A percentile compares a stretch with the other conserved stretches of the same genome.
phyloP scores from a whole-genome alignment of 1,140 invertebrate genomes.

The Papilio glaucus region DNA sequence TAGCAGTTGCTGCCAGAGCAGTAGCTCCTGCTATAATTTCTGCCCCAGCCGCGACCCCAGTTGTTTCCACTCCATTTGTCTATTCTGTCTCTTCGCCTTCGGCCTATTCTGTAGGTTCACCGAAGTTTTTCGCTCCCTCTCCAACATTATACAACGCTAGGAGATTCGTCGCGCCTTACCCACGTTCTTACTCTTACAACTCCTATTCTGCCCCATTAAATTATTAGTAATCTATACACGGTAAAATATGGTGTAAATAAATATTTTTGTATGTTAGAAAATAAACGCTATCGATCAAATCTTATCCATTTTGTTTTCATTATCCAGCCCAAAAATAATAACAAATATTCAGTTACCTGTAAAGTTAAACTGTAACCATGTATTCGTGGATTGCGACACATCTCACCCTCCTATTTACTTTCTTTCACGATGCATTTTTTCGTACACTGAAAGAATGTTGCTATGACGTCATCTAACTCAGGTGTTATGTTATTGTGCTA shows the following conservation, averaged over 20 bases:
- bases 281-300: neutral
- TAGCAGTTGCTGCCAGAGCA: constrained; percentile 45
- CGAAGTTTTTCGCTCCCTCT: neutral
- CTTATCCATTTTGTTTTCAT: neutral
- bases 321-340: too few species aligned
- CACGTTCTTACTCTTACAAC: constrained; percentile 23
- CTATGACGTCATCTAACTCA: too few species aligned
- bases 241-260: constrained; percentile 3
- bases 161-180: constrained; percentile 19
- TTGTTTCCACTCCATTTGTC: constrained; percentile 4
- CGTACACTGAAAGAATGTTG: too few species aligned
- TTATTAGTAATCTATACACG: constrained; percentile 37
- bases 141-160: neutral
- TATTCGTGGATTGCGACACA: too few species aligned
- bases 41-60: neutral
- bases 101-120: constrained; percentile 4
- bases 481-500: too few species aligned
- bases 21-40: neutral
- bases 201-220: constrained; percentile 29
- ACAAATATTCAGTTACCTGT: too few species aligned
- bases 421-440: too few species aligned
- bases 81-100: neutral
- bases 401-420: too few species aligned
- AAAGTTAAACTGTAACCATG: too few species aligned
- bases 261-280: neutral